phyloP scores from a whole-genome alignment of 2,113 vertebrate genomes.

The Aegypius monachus region DNA sequence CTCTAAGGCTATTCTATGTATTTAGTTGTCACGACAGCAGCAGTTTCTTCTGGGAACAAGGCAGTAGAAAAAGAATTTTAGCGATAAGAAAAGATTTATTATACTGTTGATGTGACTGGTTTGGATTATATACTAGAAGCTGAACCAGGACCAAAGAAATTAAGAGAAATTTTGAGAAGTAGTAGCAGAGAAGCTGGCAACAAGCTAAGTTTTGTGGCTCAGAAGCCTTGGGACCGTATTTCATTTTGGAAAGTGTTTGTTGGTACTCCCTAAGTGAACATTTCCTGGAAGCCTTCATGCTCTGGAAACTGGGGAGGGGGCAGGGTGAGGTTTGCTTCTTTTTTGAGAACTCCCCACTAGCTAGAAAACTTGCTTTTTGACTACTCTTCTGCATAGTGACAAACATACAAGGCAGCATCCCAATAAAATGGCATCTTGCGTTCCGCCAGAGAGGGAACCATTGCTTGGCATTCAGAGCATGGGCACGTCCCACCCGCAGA shows the following conservation, averaged over 20 bases:
- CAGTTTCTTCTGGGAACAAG: not conserved
- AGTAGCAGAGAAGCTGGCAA: not conserved
- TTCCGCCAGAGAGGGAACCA: not conserved
- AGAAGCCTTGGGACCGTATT: accelerated
- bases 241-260: not conserved
- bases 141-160: not conserved
- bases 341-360: not conserved
- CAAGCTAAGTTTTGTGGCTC: not conserved
- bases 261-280: accelerated
- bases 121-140: not conserved
- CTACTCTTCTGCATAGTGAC: not conserved
- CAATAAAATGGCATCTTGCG: not conserved
- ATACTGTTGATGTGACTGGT: not conserved
- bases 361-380: not conserved
- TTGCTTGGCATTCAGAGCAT: not conserved
- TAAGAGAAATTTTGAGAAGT: not conserved
- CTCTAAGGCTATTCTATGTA: not conserved
- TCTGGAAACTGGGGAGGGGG: not conserved
- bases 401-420: not conserved
- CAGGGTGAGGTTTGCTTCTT: not conserved
- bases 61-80: not conserved
- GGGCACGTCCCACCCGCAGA: not conserved
- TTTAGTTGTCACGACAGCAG: not conserved
- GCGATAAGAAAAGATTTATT: not conserved
- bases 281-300: not conserved